A percentile compares a stretch with the other conserved stretches of the same genome.
Conservation (phyloP, 2,113 vertebrate genomes). For the Myotis brandtii region DNA sequence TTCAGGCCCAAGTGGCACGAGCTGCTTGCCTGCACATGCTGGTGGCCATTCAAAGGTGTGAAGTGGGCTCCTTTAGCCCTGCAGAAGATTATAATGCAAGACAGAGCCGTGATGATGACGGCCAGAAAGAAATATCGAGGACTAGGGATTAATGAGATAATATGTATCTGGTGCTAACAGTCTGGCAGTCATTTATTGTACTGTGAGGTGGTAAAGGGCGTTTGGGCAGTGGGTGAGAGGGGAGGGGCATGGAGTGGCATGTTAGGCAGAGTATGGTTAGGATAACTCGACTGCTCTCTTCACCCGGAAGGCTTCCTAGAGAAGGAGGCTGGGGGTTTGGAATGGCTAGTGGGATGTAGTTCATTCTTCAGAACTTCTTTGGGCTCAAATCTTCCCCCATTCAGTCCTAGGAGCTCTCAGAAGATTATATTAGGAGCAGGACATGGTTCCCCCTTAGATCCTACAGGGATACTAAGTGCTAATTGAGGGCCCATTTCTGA, state of each 20-base stretch:
- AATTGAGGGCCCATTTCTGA: not conserved
- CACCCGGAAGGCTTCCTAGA: not conserved
- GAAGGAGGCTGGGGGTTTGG: not conserved
- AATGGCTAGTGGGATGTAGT: not conserved
- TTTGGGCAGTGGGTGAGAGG: conserved; percentile 34
- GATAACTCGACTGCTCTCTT: not conserved
- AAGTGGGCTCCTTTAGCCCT: not conserved
- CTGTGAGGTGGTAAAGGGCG: not conserved
- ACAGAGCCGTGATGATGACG: not conserved
- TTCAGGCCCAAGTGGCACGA: not conserved
- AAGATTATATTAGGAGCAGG: not conserved
- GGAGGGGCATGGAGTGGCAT: not conserved
- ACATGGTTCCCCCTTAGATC: not conserved
- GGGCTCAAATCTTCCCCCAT: not conserved
- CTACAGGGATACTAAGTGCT: not conserved
- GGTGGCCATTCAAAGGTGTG: not conserved
- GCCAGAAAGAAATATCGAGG: not conserved
- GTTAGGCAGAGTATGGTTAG: not conserved
- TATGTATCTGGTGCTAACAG: not conserved
- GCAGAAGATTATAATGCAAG: not conserved
- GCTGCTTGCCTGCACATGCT: not conserved
- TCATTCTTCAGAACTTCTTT: conserved; percentile 17
- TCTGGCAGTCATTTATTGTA: not conserved
- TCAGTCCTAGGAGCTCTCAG: not conserved
- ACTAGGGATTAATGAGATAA: not conserved